phyloP scores from a whole-genome alignment of 2,888 invertebrate species.

The Cordilura impudica region DNA sequence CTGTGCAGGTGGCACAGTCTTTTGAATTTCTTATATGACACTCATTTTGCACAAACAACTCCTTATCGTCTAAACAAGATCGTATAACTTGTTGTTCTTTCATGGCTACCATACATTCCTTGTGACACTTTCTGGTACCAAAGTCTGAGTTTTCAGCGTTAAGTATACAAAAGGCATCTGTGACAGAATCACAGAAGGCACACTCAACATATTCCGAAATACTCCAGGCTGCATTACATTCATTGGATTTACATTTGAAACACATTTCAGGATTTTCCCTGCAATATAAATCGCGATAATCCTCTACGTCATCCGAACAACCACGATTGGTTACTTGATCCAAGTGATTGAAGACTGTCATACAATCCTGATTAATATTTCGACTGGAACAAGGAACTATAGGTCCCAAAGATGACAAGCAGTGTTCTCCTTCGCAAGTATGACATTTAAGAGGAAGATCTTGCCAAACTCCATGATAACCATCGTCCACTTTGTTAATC shows the following conservation, averaged over 20 bases:
- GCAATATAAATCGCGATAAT: slow-evolving; percentile 72
- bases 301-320: slow-evolving; percentile 72
- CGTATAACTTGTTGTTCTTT: slow-evolving; percentile 68
- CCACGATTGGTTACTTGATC: slow-evolving; percentile 71
- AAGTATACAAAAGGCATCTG: slow-evolving; percentile 63
- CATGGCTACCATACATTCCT: slow-evolving; percentile 71
- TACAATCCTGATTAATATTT: slow-evolving; percentile 71
- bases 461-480: slow-evolving; percentile 73
- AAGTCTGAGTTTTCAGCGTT: slow-evolving; percentile 64
- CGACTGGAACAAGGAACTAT: slow-evolving; percentile 63
- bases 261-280: slow-evolving; percentile 68
- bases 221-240: slow-evolving; percentile 73
- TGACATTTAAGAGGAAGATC: slow-evolving; percentile 71
- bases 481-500: slow-evolving; percentile 69
- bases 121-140: slow-evolving; percentile 68
- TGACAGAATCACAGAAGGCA: slow-evolving; percentile 70
- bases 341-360: slow-evolving; percentile 70
- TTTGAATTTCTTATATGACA: slow-evolving; percentile 66
- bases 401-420: slow-evolving; percentile 69
- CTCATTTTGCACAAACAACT: slow-evolving; percentile 64
- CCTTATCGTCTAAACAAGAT: slow-evolving; percentile 74
- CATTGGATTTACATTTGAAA: slow-evolving; percentile 73
- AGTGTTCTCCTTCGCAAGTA: slow-evolving; percentile 70
- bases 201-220: slow-evolving; percentile 67
- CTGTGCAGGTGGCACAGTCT: slow-evolving; percentile 66